These are phyloP conservation scores for Hippocampus guttulatus DNA, from an alignment of 2,113 vertebrate species.

Conservation along the genomic window DNA sequence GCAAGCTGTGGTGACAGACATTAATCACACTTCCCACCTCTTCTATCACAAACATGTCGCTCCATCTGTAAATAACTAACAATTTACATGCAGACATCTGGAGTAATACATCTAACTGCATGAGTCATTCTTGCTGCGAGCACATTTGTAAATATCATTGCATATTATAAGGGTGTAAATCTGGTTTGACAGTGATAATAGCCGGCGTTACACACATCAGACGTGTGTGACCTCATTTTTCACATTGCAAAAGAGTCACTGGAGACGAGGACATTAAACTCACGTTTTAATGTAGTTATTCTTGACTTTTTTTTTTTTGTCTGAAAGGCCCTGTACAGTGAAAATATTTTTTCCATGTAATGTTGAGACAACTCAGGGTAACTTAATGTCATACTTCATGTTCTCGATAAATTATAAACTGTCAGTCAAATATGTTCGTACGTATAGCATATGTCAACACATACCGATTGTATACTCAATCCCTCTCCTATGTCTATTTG, in stretches of 20 bases:
- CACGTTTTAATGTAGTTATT: neutral
- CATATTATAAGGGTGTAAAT: constrained; percentile 8
- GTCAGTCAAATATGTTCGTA: too few species aligned
- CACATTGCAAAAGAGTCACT: neutral
- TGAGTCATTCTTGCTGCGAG: constrained; percentile 3
- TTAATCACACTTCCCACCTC: neutral
- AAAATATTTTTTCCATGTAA: neutral
- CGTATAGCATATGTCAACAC: too few species aligned
- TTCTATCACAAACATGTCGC: constrained; percentile 11
- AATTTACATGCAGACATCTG: constrained; percentile 28
- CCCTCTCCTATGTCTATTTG: too few species aligned
- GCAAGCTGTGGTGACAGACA: neutral
- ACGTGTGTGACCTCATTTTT: constrained; percentile 1
- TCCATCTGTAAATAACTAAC: constrained; percentile 12
- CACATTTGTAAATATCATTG: constrained; percentile 3
- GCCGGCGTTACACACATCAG: neutral
- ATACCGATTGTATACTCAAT: too few species aligned
- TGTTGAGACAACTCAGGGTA: too few species aligned
- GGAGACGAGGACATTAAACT: neutral
- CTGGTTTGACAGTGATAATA: neutral
- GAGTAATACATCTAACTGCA: neutral
- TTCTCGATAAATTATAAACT: neutral
- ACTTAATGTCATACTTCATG: too few species aligned
- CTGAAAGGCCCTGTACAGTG: neutral
- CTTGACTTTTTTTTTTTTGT: too few species aligned